A percentile compares a stretch with the other conserved stretches of the same genome.
phyloP scores from a whole-genome alignment of 2,797 vertebrate species.

The Helicolenus hilgendorfi region DNA sequence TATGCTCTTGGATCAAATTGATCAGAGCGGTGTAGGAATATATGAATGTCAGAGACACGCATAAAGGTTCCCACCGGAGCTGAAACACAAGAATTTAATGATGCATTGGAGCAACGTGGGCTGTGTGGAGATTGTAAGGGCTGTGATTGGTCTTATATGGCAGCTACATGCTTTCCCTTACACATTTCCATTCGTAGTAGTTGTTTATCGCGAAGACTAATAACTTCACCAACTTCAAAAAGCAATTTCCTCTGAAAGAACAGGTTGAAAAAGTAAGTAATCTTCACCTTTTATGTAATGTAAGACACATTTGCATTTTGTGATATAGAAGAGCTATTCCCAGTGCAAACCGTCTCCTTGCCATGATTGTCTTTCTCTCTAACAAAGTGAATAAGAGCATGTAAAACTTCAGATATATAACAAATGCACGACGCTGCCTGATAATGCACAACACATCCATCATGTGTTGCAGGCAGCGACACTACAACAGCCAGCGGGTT shows the following conservation, averaged over 20 bases:
- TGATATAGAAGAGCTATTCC: neutral
- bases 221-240: constrained; percentile 15
- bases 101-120: neutral
- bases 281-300: neutral
- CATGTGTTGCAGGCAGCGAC: neutral
- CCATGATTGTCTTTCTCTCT: neutral
- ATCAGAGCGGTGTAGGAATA: constrained; percentile 29
- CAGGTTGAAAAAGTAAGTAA: neutral
- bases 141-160: neutral
- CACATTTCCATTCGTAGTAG: neutral
- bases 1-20: constrained; percentile 13
- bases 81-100: constrained; percentile 14
- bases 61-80: neutral
- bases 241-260: constrained; percentile 10
- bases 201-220: constrained; percentile 13
- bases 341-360: neutral
- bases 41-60: neutral
- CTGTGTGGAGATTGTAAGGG: neutral
- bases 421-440: neutral
- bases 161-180: neutral
- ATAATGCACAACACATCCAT: constrained; percentile 43
- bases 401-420: constrained; percentile 7
- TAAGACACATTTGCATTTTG: constrained; percentile 13
- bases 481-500: constrained; percentile 7
- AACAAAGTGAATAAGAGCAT: constrained; percentile 1